A percentile compares a stretch with the other conserved stretches of the same genome.
phyloP scores from a whole-genome alignment of 1,140 invertebrate species.

The Oedothorax gibbosus region DNA sequence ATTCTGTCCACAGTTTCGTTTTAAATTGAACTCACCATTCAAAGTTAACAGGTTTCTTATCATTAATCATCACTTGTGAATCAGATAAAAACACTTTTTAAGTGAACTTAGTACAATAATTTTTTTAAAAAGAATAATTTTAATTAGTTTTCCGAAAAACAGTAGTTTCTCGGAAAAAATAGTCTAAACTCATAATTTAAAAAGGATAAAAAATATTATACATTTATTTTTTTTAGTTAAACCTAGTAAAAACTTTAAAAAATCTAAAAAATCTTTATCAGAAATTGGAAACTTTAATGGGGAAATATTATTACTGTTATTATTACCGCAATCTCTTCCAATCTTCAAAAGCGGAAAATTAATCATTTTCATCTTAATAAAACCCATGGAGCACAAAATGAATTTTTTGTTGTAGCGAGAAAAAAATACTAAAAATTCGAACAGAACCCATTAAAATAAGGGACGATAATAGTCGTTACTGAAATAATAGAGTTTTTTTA shows the following conservation, averaged over 20 bases:
- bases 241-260: not conserved
- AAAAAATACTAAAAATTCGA: not conserved
- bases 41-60: too few species aligned
- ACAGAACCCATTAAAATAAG: slow-evolving; percentile 30
- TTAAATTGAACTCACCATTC: too few species aligned
- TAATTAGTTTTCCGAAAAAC: slow-evolving; percentile 1
- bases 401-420: slow-evolving; percentile 17
- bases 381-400: slow-evolving; percentile 42
- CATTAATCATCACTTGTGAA: too few species aligned
- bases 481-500: not conserved
- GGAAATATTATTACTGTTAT: slow-evolving; percentile 38
- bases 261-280: slow-evolving; percentile 14
- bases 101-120: too few species aligned
- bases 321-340: slow-evolving; percentile 27
- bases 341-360: slow-evolving; percentile 35
- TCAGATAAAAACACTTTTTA: too few species aligned
- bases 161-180: too few species aligned
- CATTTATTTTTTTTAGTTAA: not conserved
- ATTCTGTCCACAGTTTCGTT: too few species aligned
- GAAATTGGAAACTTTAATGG: slow-evolving; percentile 36
- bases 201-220: too few species aligned
- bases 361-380: slow-evolving; percentile 49
- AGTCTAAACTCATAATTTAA: too few species aligned
- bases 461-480: slow-evolving; percentile 7
- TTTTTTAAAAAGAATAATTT: not conserved